These are phyloP conservation scores for Hypomecis atomaria DNA, from an alignment of 2,888 invertebrate species.

Conservation along the genomic window DNA sequence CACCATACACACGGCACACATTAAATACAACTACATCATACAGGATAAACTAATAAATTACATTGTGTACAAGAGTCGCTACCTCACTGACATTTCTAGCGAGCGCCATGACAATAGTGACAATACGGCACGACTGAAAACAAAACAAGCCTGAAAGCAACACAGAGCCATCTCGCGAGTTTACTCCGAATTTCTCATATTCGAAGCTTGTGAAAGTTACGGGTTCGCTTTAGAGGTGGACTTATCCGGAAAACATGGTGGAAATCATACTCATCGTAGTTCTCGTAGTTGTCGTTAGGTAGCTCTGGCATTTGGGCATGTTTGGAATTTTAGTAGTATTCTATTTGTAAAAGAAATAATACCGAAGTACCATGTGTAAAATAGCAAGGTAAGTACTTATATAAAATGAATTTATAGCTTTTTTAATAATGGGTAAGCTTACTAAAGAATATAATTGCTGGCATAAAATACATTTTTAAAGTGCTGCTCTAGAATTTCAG, in stretches of 20 bases:
- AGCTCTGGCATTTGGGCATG: background rate
- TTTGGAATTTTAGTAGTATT: background rate
- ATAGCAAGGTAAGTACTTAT: too few species aligned
- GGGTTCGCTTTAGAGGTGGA: background rate
- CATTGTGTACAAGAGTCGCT: slow-evolving; percentile 67
- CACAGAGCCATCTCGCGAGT: slow-evolving; percentile 57
- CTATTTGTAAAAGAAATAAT: background rate
- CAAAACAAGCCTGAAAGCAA: slow-evolving; percentile 71
- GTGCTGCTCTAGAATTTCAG: slow-evolving; percentile 55
- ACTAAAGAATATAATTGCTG: slow-evolving; percentile 7
- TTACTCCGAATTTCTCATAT: slow-evolving; percentile 25
- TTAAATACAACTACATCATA: slow-evolving; percentile 80
- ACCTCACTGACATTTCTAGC: slow-evolving; percentile 76
- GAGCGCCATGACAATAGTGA: slow-evolving; percentile 81
- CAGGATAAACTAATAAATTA: slow-evolving; percentile 71
- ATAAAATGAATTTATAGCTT: too few species aligned
- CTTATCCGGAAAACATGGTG: slow-evolving; percentile 1
- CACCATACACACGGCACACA: slow-evolving; percentile 67
- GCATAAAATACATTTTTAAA: slow-evolving; percentile 21
- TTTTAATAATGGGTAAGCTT: too few species aligned
- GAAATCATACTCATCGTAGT: slow-evolving; percentile 25
- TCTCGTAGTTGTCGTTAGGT: slow-evolving; percentile 31
- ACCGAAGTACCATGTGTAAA: background rate
- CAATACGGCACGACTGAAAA: slow-evolving; percentile 74
- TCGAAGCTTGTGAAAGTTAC: background rate